phyloP scores from a whole-genome alignment of 2,888 invertebrate species.

The Sesia apiformis region DNA sequence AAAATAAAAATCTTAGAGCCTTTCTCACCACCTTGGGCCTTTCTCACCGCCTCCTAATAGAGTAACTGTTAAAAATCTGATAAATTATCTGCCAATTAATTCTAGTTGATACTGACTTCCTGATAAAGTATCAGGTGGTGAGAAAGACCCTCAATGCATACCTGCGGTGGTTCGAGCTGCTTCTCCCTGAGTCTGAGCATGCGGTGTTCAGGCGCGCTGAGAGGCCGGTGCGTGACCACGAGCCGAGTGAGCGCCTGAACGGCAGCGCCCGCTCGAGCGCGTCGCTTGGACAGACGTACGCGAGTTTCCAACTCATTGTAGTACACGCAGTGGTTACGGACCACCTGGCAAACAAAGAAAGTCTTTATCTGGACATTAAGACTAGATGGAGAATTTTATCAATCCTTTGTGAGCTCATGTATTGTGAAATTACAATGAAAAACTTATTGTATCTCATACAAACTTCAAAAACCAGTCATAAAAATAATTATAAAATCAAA shows the following conservation, averaged over 20 bases:
- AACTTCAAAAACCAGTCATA: not conserved
- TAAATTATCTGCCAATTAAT: too few species aligned
- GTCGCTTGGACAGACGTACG: constrained; percentile 93
- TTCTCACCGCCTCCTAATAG: too few species aligned
- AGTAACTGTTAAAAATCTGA: too few species aligned
- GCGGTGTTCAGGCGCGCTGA: constrained; percentile 88
- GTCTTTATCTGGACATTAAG: too few species aligned
- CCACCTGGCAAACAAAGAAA: constrained; percentile 56
- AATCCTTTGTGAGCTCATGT: too few species aligned
- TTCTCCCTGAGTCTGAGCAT: constrained; percentile 91
- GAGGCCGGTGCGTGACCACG: constrained; percentile 91
- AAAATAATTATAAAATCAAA: not conserved
- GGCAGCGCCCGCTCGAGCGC: constrained; percentile 77
- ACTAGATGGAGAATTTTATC: too few species aligned
- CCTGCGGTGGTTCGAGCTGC: constrained; percentile 89
- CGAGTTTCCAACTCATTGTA: constrained; percentile 97
- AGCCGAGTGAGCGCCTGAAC: constrained; percentile 84
- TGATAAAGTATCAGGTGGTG: too few species aligned
- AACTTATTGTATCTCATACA: not conserved
- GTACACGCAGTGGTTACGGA: constrained; percentile 91
- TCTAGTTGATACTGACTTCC: too few species aligned
- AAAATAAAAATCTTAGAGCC: too few species aligned
- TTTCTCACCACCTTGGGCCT: too few species aligned
- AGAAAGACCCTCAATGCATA: constrained; percentile 8
- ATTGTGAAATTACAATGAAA: not conserved